A percentile compares a stretch with the other conserved stretches of the same genome.
Conservation (phyloP, 2,888 invertebrate genomes). For the Calliopum simillimum region DNA sequence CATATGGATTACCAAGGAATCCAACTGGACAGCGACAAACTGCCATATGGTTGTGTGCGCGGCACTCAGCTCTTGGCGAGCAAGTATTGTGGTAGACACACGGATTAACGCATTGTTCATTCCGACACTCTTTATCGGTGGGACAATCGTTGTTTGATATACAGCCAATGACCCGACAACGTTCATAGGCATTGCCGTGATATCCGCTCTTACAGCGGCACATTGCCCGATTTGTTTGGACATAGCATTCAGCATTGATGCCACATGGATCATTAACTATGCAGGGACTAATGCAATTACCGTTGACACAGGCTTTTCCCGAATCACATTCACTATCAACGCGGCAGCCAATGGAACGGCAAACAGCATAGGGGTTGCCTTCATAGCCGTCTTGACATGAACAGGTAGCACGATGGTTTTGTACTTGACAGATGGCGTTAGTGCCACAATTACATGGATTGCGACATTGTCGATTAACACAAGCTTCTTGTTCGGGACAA, state of each 20-base stretch:
- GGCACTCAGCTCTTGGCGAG: conserved; percentile 82
- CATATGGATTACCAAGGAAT: conserved; percentile 83
- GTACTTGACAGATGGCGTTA: conserved; percentile 84
- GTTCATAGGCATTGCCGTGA: conserved; percentile 80
- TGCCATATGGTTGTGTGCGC: conserved; percentile 83
- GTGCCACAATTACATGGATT: conserved; percentile 90
- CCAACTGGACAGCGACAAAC: conserved; percentile 87
- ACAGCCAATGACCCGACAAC: conserved; percentile 85
- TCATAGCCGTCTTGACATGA: conserved; percentile 86
- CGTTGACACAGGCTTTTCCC: conserved; percentile 85
- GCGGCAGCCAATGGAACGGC: conserved; percentile 84
- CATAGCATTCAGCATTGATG: conserved; percentile 84
- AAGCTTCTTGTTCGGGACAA: conserved; percentile 82
- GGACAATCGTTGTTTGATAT: conserved; percentile 90
- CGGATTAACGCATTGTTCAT: conserved; percentile 87
- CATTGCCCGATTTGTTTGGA: conserved; percentile 77
- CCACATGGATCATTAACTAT: conserved; percentile 84
- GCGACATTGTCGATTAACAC: conserved; percentile 86
- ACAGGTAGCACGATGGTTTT: conserved; percentile 87
- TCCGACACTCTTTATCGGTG: conserved; percentile 84
- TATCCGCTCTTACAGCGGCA: conserved; percentile 87
- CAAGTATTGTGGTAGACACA: conserved; percentile 84
- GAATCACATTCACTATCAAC: conserved; percentile 86
- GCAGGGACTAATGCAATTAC: conserved; percentile 88
- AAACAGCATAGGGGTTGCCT: conserved; percentile 87